A percentile compares a stretch with the other conserved stretches of the same genome.
Evolutionary conservation across 2,113 vertebrate species (phyloP).

Genomic region (Notechis scutatus): DNA sequence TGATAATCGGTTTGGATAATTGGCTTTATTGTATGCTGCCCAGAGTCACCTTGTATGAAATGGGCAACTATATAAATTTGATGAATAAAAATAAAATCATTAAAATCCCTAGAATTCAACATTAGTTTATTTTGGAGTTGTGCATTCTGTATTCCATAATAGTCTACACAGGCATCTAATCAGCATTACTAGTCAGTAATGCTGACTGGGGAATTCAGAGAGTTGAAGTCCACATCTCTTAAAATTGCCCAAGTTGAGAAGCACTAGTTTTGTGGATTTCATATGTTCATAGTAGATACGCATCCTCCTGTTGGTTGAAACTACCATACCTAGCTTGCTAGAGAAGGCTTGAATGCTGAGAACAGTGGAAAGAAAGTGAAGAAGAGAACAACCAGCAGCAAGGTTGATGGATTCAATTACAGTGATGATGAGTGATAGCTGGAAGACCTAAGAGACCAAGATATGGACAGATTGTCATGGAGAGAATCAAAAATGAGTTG

Average conservation of each 20-base stretch:
- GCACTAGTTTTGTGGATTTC: neutral
- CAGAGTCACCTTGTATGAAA: neutral
- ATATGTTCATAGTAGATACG: neutral
- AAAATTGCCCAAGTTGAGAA: neutral
- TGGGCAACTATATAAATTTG: neutral
- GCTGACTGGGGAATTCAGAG: neutral
- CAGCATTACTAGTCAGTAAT: no score
- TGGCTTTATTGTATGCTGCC: neutral
- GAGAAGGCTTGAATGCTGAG: neutral
- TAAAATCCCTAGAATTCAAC: neutral
- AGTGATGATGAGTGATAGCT: no score
- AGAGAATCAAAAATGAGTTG: neutral
- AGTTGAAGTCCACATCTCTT: neutral
- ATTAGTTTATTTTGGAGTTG: neutral
- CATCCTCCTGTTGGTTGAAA: neutral
- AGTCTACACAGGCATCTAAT: neutral
- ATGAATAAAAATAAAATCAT: neutral
- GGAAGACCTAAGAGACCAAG: neutral
- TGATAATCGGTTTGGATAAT: neutral
- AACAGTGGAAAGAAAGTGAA: neutral
- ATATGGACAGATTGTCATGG: neutral
- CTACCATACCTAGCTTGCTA: neutral
- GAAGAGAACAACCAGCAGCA: neutral
- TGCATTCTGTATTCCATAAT: no score
- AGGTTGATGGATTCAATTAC: no score